Evolutionary conservation across 2,113 vertebrate genomes (phyloP), one percentile per base, ranked within the genome.

Genomic region (Tricholaema leucomelas): DNA sequence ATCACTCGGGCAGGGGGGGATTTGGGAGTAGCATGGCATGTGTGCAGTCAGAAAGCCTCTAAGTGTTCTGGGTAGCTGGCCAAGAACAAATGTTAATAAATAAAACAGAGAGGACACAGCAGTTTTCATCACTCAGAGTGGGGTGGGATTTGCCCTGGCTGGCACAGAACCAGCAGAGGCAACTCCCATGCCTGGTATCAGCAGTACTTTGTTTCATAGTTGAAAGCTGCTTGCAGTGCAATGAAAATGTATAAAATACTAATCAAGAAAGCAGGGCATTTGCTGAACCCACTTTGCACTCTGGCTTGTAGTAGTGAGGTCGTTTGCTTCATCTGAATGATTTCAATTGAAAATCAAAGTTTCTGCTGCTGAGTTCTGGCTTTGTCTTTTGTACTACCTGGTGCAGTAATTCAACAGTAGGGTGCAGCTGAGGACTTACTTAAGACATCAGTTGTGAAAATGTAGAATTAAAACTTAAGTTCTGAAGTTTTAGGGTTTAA

Each of bases 21-120:
- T 52, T 10, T 2, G 6, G 42, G 46, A 86, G 12, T 40, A 70
- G 81, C 1, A 0, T 3, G 4, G 58, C 3, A 1, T 3, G 1
- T 2, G 0, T 89, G 63, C 36, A 16, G 54, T 92, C 72, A 48
- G n/a, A n/a, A 64, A 42, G 20, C 28, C 25, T 84, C 63, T 80
- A 59, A 80, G 12, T 65, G 33, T 80, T 88, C 52, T 67, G 69
- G 21, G 36, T 87, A 77, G 44, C 35, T 85, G 76, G 50, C 72
- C 80, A 90, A 67, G 73, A 90, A 36, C 36, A 85, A 85, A 42
- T 61, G 55, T 76, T 31, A 70, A 17, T 73, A 46, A 82, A 36
- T 61, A 38, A 69, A 72, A 11, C 12, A 12, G 40, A 65, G 33
- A 82, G 50, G 36, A 10, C 7, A 16, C 9, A 42, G 36, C 30